phyloP scores from a whole-genome alignment of 2,113 vertebrate genomes.

The Rousettus leschenaultii region DNA sequence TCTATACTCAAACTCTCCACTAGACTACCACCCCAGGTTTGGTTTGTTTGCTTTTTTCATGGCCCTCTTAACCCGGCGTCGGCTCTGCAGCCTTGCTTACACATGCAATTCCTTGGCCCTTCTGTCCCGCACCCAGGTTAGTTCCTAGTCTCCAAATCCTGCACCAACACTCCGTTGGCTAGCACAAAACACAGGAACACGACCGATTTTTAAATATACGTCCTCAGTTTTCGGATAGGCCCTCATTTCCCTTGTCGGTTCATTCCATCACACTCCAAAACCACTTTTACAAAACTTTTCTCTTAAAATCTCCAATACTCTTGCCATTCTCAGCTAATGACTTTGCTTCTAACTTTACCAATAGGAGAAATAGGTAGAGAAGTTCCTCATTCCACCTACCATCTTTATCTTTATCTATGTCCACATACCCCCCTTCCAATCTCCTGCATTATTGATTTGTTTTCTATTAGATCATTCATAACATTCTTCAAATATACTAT shows the following conservation, averaged over 20 bases:
- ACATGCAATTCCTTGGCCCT: not conserved
- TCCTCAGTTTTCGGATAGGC: not conserved
- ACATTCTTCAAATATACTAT: not conserved
- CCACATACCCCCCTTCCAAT: not conserved
- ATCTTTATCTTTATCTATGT: not conserved
- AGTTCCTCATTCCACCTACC: not conserved
- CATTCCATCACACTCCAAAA: not conserved
- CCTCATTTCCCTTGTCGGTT: not conserved
- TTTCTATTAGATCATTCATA: not conserved
- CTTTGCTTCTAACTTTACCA: not conserved
- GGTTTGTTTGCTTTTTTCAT: not conserved
- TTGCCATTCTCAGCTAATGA: not conserved
- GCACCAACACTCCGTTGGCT: not conserved
- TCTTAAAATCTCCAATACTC: not conserved
- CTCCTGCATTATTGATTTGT: not conserved
- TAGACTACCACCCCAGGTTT: not conserved
- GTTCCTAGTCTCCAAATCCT: not conserved
- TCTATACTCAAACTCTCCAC: not conserved
- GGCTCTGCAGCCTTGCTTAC: not conserved
- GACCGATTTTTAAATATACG: not conserved
- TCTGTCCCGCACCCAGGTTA: rapidly evolving
- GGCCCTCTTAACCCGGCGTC: not conserved
- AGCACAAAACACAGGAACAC: not conserved
- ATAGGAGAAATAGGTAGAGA: not conserved
- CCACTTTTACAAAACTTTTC: not conserved